Percentiles rank a stretch among this genome's conserved stretches.
These are phyloP conservation scores for Papilio elwesi DNA, from an alignment of 2,888 invertebrate species.

Conservation along the genomic window DNA sequence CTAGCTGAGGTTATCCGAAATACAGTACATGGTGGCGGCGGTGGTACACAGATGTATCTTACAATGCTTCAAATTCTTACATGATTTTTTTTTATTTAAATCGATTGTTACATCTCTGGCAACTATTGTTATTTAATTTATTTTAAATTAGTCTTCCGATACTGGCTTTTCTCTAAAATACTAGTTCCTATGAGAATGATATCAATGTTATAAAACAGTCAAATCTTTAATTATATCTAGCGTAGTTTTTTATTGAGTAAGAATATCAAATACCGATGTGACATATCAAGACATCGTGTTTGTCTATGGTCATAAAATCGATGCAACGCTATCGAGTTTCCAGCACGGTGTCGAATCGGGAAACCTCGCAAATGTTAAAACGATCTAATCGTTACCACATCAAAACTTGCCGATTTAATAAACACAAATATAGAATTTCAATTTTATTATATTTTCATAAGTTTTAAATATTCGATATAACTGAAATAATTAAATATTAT, in stretches of 20 bases:
- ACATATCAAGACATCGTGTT: constrained; percentile 15
- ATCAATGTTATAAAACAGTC: no score
- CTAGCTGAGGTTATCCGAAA: constrained; percentile 11
- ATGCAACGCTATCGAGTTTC: constrained; percentile 57
- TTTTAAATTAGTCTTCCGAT: no score
- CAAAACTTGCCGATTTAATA: constrained; percentile 46
- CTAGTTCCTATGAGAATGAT: no score
- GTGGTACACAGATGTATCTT: no score
- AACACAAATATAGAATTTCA: neutral
- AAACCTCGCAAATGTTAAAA: constrained; percentile 64
- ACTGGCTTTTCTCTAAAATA: no score
- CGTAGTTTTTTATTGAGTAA: constrained; percentile 4
- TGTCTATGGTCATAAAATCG: constrained; percentile 34
- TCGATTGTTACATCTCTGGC: no score
- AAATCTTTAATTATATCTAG: no score
- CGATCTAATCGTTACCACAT: constrained; percentile 64
- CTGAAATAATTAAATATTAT: no score
- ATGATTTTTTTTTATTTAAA: no score
- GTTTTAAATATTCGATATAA: no score
- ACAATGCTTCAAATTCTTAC: no score
- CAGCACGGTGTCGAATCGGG: constrained; percentile 61
- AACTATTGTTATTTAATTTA: no score
- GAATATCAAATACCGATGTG: constrained; percentile 4
- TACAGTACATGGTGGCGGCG: neutral
- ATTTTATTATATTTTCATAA: neutral